Base-by-base conservation (phyloP, 2,888 invertebrate genomes). In the Sarcophaga caerulescens region DNA sequence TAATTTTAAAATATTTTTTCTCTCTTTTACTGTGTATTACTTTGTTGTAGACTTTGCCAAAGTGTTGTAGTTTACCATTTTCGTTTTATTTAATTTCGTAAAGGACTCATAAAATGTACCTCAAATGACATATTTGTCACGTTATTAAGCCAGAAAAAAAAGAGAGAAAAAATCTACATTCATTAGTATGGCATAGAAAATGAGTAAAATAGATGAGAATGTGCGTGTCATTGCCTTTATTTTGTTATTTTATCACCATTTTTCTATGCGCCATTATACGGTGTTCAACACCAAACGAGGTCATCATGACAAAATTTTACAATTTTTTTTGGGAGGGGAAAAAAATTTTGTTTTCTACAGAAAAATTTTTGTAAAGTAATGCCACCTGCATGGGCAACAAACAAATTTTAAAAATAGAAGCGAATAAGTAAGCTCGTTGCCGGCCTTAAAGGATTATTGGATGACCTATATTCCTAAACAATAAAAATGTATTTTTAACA, bases 181-280 rank as follows among this genome's bases (percentile, higher is more conserved):
- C 35, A 35, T 35, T 35, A 35, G 35, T 35, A 35, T 35, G 35
- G 10, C 35, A 35, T 35, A 35, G 35, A 35, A 35, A 35, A 35
- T 35, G 2, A 35, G 66, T 70, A 19, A 69, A 85, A 85, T 17
- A 3, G 14, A 52, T 14, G 52, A 52, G 17, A 52, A 14, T 80
- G 80, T 85, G 80, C 83, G 83, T 85, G 83, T 85, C 83, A 77
- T 79, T 81, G 73, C 77, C 80, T 85, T 59, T 70, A 57, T 65
- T 77, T 69, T 25, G 14, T 78, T 21, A n/a, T 45, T 23, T 35
- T 70, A 23, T 62, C 70, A 19, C 63, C 45, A 52, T 70, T 70
- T 66, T 59, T 77, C 74, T 66, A 25, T 73, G 35, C 23, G 62
- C 14, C 60, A 69, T 21, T 62, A 35, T 35, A 68, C 25, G 69